A percentile compares a stretch with the other conserved stretches of the same genome.
phyloP scores from a whole-genome alignment of 1,140 invertebrate genomes.

The Bombus superbus region DNA sequence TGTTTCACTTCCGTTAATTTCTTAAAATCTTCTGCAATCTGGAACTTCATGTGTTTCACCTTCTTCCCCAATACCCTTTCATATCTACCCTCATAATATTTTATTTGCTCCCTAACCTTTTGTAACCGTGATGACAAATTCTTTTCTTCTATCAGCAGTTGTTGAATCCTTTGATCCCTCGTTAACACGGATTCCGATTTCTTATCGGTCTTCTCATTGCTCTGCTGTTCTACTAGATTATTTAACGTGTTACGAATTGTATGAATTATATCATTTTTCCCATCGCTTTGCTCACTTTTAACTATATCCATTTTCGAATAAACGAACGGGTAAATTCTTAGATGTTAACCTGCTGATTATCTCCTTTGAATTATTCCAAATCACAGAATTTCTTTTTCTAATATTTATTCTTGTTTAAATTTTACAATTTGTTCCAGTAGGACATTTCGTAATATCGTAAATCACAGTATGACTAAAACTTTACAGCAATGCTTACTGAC shows the following conservation, averaged over 20 bases:
- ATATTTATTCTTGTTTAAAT: no score
- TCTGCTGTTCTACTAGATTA: not conserved
- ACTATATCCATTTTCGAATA: not conserved
- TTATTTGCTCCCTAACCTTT: not conserved
- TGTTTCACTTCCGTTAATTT: not conserved
- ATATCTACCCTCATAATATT: not conserved
- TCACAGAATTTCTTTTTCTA: no score
- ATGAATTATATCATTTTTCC: not conserved
- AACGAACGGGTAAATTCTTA: not conserved
- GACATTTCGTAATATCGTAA: no score
- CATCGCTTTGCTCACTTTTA: no score
- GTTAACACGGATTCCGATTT: not conserved
- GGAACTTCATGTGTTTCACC: not conserved
- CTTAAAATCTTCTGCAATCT: not conserved
- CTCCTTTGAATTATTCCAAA: not conserved
- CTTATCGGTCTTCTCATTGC: rapidly evolving
- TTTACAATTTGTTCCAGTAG: no score
- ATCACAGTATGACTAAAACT: not conserved
- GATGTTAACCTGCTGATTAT: not conserved
- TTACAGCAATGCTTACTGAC: not conserved
- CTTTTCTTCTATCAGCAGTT: not conserved
- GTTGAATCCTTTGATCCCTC: not conserved
- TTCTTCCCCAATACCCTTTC: not conserved
- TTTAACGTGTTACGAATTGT: not conserved
- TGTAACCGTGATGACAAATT: not conserved